Evolutionary conservation across 1,140 invertebrate species (phyloP), one percentile per base, ranked within the genome.

Genomic region (Hylaeus volcanicus): DNA sequence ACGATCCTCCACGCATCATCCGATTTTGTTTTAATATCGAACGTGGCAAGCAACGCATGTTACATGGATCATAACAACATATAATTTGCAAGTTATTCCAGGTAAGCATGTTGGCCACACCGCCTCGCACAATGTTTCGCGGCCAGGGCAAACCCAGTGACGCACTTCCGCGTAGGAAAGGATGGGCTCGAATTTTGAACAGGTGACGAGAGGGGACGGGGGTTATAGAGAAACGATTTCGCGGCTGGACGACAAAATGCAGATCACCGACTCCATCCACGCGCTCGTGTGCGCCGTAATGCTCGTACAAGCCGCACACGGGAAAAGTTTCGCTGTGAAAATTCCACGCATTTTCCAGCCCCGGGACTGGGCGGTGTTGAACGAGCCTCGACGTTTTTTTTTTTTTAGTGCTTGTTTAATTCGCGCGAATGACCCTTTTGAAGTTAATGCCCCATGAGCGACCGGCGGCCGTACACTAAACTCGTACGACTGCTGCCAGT

Each of bases 331-430:
- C 68, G 48, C 45, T 56, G 63, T 81, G 74, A 80, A 87, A 87
- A 84, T 87, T 83, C 85, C 43, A 84, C 74, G 75, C 86, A 76
- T 86, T 87, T 84, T 81, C 79, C 81, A 58, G 55, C 60, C 51
- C 48, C 55, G 58, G 74, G 56, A 73, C 69, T 56, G 70, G 55
- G 74, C 79, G 76, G 56, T 64, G 75, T 77, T 78, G 78, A 80
- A 79, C 61, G 74, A 80, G 69, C 78, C 79, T 64, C 68, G 69
- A 84, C 79, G 81, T 86, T 8, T 12, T 53, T 11, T 56, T n/a
- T 58, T 58, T 87, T 87, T 87, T 87, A 87, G 74, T 87, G 85
- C 85, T 87, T 86, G 86, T 87, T 87, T 87, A 87, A 79, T 76
- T 81, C 85, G 71, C 82, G 78, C 79, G 79, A 87, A 84, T 84